phyloP scores from a whole-genome alignment of 1,140 invertebrate genomes.

The Uloborus diversus region DNA sequence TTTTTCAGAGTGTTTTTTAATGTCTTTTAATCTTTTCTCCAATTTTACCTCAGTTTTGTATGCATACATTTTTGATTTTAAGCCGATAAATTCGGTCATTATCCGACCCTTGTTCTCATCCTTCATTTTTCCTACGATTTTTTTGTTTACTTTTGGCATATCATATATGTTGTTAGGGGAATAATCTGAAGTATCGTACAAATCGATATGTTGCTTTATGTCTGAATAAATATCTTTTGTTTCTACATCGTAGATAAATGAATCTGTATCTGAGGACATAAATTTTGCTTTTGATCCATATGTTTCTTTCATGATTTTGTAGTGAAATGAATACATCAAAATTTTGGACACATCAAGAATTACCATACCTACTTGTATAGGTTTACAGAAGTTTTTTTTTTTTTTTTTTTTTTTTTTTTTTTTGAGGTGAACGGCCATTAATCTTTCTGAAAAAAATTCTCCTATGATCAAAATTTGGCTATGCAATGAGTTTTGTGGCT shows the following conservation, averaged over 20 bases:
- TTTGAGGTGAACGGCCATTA: background rate
- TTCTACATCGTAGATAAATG: background rate
- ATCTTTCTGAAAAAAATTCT: background rate
- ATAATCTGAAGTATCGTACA: conserved; percentile 20
- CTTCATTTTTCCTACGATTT: conserved; percentile 40
- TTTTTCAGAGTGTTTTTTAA: conserved; percentile 1
- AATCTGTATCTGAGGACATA: background rate
- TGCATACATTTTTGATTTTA: conserved; percentile 26
- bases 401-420: conserved; percentile 46
- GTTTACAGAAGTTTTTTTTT: background rate
- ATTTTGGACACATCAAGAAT: conserved; percentile 11
- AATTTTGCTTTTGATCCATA: background rate
- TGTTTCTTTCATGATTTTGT: background rate
- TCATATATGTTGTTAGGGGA: background rate
- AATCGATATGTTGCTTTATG: background rate
- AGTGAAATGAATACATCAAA: conserved; percentile 24
- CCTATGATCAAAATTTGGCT: background rate
- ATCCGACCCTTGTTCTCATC: conserved; percentile 7
- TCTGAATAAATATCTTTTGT: background rate
- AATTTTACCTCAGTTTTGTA: background rate
- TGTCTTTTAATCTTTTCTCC: conserved; percentile 21
- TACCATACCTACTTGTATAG: background rate
- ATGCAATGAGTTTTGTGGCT: background rate
- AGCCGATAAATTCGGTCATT: conserved; percentile 33
- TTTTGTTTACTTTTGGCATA: conserved; percentile 3